Conservation (phyloP, 2,797 vertebrate genomes). For the Mus spretus region DNA sequence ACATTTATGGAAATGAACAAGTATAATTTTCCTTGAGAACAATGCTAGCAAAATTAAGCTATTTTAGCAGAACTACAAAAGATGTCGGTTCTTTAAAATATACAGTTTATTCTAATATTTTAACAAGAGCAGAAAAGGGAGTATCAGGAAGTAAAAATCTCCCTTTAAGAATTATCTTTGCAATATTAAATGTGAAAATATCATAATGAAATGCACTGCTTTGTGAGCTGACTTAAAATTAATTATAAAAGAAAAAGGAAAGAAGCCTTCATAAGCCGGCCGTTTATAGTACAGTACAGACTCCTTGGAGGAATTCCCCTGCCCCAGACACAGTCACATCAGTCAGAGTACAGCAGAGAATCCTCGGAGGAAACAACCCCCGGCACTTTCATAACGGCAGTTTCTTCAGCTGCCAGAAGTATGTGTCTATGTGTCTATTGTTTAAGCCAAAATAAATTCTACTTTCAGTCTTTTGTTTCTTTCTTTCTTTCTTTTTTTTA, state of each 20-base stretch:
- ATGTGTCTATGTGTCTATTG: not conserved
- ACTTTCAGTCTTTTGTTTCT: not conserved
- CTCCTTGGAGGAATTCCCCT: not conserved
- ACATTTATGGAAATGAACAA: not conserved
- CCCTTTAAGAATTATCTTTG: not conserved
- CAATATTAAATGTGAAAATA: not conserved
- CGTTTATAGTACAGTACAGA: not conserved
- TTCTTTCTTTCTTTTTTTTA: not conserved
- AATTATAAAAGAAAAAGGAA: not conserved
- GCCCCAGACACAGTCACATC: too few species aligned
- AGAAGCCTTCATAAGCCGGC: not conserved
- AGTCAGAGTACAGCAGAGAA: not conserved
- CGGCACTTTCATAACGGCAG: fast-evolving
- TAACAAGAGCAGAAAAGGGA: not conserved
- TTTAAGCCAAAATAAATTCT: not conserved
- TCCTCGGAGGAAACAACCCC: not conserved
- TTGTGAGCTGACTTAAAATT: not conserved
- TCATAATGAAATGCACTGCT: not conserved
- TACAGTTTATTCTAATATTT: not conserved
- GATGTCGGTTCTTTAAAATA: not conserved
- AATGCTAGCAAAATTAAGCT: not conserved
- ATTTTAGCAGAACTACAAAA: slow-evolving; percentile 51
- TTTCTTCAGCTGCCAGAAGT: not conserved
- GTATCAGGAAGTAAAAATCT: not conserved
- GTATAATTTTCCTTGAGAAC: slow-evolving; percentile 1